Percentiles rank a stretch among this genome's conserved stretches.
phyloP scores from a whole-genome alignment of 2,113 vertebrate genomes.

The cattle (Bos taurus) region ARS-UCD2.0 NC_037348.1:57371001-57371500 shows the following conservation, averaged over 20 bases:
- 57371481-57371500: background rate
- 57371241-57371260: background rate
- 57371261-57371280: background rate
- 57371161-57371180: background rate
- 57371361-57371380: background rate
- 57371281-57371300: background rate
- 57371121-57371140: fast-evolving
- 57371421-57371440: background rate
- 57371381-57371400: background rate
- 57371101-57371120: background rate
- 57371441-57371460: background rate
- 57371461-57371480: background rate
- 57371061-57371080: too few relatives aligned
- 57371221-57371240: background rate
- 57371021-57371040: background rate
- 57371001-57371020: background rate
- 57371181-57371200: background rate
- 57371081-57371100: fast-evolving
- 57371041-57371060: background rate
- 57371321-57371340: background rate
- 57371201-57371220: background rate
- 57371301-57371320: background rate
- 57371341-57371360: background rate
- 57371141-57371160: fast-evolving
- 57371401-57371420: background rate